Percentiles rank a stretch among this genome's conserved stretches.
Conservation (phyloP, 30 jellyfish, hydroid and myxozoan genomes). For the Mastigias papua region DNA sequence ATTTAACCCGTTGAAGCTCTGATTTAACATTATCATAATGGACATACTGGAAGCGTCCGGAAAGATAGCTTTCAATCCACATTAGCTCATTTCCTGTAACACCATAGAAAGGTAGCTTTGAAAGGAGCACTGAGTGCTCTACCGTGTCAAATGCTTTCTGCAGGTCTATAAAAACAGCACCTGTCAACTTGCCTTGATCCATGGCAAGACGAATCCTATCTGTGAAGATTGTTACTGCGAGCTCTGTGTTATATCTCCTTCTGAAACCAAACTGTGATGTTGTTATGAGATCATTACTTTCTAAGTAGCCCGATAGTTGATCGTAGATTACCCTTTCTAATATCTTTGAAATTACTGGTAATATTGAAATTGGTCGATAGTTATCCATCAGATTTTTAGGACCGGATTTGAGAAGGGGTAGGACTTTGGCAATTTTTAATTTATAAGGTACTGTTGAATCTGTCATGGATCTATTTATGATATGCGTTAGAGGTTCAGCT, state of each 20-base stretch:
- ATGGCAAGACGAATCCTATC: slow-evolving; percentile 64
- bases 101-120: slow-evolving; percentile 65
- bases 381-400: slow-evolving; percentile 52
- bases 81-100: slow-evolving; percentile 65
- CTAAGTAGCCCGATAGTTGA: slow-evolving; percentile 69
- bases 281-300: slow-evolving; percentile 61
- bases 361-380: slow-evolving; percentile 73
- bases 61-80: slow-evolving; percentile 66
- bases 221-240: slow-evolving; percentile 60
- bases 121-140: slow-evolving; percentile 59
- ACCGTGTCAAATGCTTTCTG: slow-evolving; percentile 66
- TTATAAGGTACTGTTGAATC: neutral
- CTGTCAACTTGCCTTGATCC: slow-evolving; percentile 77
- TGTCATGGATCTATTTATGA: slow-evolving; percentile 43
- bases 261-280: slow-evolving; percentile 64
- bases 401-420: slow-evolving; percentile 60
- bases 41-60: slow-evolving; percentile 59
- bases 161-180: slow-evolving; percentile 60
- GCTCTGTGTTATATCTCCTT: slow-evolving; percentile 64
- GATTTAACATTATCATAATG: slow-evolving; percentile 48
- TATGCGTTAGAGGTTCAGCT: slow-evolving; percentile 65
- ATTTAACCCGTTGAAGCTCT: slow-evolving; percentile 49
- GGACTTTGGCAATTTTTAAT: slow-evolving; percentile 69
- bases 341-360: slow-evolving; percentile 68
- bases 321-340: slow-evolving; percentile 60